phyloP scores from a whole-genome alignment of 2,113 vertebrate genomes.

The Calcarius ornatus region DNA sequence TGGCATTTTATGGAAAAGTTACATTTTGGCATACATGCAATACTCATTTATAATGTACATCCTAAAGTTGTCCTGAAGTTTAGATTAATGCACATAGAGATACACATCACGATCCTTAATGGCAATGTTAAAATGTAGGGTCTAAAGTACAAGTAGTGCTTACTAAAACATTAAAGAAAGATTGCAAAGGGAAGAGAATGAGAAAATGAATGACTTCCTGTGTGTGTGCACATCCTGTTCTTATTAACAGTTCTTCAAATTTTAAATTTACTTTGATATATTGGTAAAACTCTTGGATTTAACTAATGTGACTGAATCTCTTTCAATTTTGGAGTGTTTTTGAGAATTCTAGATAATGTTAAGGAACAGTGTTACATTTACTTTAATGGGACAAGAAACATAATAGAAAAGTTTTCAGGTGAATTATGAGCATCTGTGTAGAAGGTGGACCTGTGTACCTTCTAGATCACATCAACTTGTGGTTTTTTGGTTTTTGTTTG shows the following conservation, averaged over 20 bases:
- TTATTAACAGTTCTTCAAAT: not conserved
- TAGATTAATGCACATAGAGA: not conserved
- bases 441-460: rapidly evolving
- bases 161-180: not conserved
- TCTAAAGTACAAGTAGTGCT: not conserved
- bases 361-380: not conserved
- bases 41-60: not conserved
- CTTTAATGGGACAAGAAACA: not conserved
- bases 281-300: not conserved
- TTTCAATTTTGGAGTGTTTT: not conserved
- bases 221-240: not conserved
- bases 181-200: not conserved
- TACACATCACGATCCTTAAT: not conserved
- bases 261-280: not conserved
- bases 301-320: not conserved
- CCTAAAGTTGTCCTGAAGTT: not conserved
- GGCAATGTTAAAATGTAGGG: not conserved
- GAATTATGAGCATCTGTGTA: not conserved
- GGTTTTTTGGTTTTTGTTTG: not conserved
- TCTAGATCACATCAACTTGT: not conserved
- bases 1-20: not conserved
- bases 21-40: not conserved
- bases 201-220: not conserved
- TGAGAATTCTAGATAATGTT: not conserved
- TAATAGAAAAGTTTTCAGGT: not conserved